Base-by-base conservation (phyloP, 2,888 invertebrate species). In the Gryllus longicercus region DNA sequence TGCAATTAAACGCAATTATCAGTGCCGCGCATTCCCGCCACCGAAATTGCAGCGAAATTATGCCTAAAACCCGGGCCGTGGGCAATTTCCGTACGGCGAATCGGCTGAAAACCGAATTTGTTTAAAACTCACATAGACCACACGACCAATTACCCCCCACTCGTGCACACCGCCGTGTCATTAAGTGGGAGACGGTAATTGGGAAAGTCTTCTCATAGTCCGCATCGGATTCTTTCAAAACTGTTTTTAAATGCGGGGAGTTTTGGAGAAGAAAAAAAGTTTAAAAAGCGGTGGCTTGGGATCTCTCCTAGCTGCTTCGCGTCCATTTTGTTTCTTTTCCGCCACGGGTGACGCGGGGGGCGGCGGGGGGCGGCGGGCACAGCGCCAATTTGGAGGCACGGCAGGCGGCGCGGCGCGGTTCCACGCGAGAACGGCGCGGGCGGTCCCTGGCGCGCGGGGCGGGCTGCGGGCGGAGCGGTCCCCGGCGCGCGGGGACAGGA, bases 61-160 rank as follows among this genome's bases (percentile, higher is more conserved):
- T n/a, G 63, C 4, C 63, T 63, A 63, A 63, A 63, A 18, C 63
- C 63, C 63, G 63, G 63, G 63, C 63, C 63, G 16, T 14, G 14
- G n/a, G 63, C 63, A n/a, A n/a, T 63, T 63, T 18, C 63, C 63
- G 63, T 63, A 63, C 63, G 63, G 63, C 63, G 63, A 63, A 63
- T 63, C 63, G 63, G n/a, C 63, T 63, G 63, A n/a, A 63, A 63
- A 63, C 63, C 63, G 63, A 63, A 63, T 63, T 63, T 63, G 63
- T 63, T 63, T 63, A 63, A 63, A 63, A 63, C 63, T 63, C 63
- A 63, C 63, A 63, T 63, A 63, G 16, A 63, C 63, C 63, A 63
- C 63, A 63, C 63, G n/a, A 3, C 63, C 63, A 63, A 63, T 63
- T 63, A 63, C 63, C n/a, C 63, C 63, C 63, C 14, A 14, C 63